These are phyloP conservation scores for Labroides dimidiatus DNA, from an alignment of 2,797 vertebrate species.

Conservation along the genomic window DNA sequence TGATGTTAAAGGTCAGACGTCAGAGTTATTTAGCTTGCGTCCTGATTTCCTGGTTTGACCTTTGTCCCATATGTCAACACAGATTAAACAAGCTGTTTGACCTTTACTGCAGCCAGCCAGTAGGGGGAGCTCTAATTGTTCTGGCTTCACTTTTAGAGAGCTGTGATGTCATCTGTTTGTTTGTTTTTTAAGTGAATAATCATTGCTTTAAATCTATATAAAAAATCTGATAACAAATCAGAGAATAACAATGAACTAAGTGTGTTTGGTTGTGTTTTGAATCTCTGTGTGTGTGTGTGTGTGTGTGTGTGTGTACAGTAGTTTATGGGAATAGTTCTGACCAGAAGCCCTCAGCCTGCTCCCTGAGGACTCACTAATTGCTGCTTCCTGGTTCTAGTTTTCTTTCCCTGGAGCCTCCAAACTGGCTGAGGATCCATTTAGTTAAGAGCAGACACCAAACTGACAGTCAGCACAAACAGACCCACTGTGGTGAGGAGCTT, in stretches of 20 bases:
- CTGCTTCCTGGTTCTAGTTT: constrained; percentile 49
- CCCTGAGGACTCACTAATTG: constrained; percentile 63
- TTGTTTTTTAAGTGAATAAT: too few relatives aligned
- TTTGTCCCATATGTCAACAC: not conserved
- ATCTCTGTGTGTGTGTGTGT: constrained; percentile 1
- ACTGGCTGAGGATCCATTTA: constrained; percentile 25
- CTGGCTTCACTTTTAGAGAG: too few relatives aligned
- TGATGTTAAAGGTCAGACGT: not conserved
- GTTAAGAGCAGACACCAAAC: constrained; percentile 40
- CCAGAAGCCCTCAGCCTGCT: constrained; percentile 50
- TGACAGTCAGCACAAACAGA: not conserved
- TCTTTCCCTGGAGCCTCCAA: constrained; percentile 22
- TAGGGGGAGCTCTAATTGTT: too few relatives aligned
- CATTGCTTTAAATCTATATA: too few relatives aligned
- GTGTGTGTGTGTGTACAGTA: constrained; percentile 24
- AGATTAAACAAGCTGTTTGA: too few relatives aligned
- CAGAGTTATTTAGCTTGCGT: too few relatives aligned
- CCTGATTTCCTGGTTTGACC: not conserved
- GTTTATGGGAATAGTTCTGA: constrained; percentile 65
- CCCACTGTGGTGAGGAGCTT: not conserved
- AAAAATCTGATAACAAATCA: too few relatives aligned
- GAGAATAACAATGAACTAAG: not conserved
- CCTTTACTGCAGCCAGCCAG: too few relatives aligned
- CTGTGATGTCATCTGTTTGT: too few relatives aligned
- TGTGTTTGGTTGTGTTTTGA: not conserved